These are phyloP conservation scores for Maniola hyperantus DNA, from an alignment of 2,888 invertebrate species.

Conservation along the genomic window DNA sequence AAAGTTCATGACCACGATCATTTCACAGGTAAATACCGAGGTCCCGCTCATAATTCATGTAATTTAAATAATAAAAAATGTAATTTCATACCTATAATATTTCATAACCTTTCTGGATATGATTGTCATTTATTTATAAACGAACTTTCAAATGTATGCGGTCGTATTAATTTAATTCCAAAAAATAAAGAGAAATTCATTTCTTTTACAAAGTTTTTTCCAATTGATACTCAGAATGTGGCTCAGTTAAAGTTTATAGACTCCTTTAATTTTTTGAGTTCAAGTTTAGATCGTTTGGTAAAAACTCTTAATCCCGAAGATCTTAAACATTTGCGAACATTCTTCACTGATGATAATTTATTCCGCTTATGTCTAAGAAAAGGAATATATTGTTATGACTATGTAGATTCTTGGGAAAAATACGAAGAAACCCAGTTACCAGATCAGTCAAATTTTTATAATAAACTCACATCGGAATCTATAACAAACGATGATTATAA, in stretches of 20 bases:
- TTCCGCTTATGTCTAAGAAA: neutral
- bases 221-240: neutral
- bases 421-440: neutral
- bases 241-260: neutral
- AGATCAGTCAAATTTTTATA: neutral
- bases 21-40: neutral
- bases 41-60: neutral
- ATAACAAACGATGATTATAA: neutral
- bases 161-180: neutral
- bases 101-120: neutral
- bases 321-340: neutral
- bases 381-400: neutral
- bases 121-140: constrained; percentile 5
- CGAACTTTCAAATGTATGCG: neutral
- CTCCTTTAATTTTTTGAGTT: neutral
- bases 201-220: constrained; percentile 1
- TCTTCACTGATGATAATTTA: neutral
- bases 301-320: neutral
- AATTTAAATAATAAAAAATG: neutral
- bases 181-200: constrained; percentile 1
- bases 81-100: neutral
- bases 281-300: neutral
- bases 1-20: neutral
- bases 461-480: neutral
- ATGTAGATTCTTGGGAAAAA: neutral